A percentile compares a stretch with the other conserved stretches of the same genome.
Conservation (phyloP, 2,797 vertebrate genomes). For the Tangara arthus region DNA sequence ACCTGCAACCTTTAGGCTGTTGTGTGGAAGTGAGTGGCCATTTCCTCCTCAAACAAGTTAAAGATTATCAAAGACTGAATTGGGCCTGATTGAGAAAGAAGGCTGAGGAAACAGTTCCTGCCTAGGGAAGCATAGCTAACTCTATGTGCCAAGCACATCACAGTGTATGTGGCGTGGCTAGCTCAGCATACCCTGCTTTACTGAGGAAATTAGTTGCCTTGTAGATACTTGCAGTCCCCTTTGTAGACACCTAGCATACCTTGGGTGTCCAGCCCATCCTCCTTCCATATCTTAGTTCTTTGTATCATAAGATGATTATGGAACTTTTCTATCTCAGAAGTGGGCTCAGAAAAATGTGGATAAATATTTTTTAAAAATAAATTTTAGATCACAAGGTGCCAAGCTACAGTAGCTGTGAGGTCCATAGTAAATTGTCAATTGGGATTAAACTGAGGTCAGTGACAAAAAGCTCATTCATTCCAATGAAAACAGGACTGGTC, state of each 20-base stretch:
- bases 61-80: background rate
- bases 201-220: background rate
- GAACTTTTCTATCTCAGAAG: background rate
- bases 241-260: background rate
- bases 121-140: background rate
- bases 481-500: background rate
- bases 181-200: background rate
- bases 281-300: background rate
- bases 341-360: background rate
- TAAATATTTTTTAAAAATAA: background rate
- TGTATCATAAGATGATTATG: background rate
- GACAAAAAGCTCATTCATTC: constrained; percentile 48
- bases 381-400: background rate
- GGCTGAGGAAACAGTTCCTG: background rate
- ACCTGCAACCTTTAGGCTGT: background rate
- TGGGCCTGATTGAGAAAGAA: background rate
- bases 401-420: background rate
- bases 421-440: background rate
- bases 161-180: background rate
- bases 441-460: background rate
- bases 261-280: background rate
- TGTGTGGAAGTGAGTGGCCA: background rate
- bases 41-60: background rate
- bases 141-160: background rate
- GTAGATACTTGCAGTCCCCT: background rate